Base-by-base conservation (phyloP, 2,888 invertebrate genomes). In the Cremastinae sp. region DNA sequence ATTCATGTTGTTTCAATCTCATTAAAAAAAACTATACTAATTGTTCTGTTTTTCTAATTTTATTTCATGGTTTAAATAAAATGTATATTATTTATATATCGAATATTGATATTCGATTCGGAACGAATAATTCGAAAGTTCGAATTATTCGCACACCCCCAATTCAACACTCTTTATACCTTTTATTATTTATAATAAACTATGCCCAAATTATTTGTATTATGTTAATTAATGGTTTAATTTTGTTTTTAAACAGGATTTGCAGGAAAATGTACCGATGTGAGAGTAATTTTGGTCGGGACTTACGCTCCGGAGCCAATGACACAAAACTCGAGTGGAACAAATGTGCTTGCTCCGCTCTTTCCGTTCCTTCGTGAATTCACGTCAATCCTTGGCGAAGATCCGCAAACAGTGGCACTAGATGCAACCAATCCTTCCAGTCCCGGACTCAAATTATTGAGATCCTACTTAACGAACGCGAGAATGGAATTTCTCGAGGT, bases 391-490 rank as follows among this genome's bases (percentile, higher is more conserved):
- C 81, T 89, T 66, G 89, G 89, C 22, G 88, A 89, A 4, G 88
- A 89, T 56, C 86, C 87, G 8, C 85, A 84, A 70, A 85, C 87
- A 80, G 88, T 89, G 54, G 89, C 88, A 20, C 80, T 90, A 64
- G 89, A 90, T 70, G 89, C 89, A 47, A 89, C 89, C 14, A 89
- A 89, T 86, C 84, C 89, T 62, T 89, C 89, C 74, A 89, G 88
- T 82, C 89, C 89, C 45, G 89, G 89, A 74, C 82, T 90, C 43
- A 90, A 90, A 81, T 75, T 86, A 53, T 86, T 90, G 59, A 84
- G 89, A 76, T 86, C 88, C 22, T 86, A 88, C 72, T 84, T 90
- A 70, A 85, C 84, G 71, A 87, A 84, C 73, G 84, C 84, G 51
- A 86, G 89, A 79, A 82, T 83, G 77, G 89, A 89, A 80, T 89